Evolutionary conservation across 2,888 invertebrate species (phyloP).

Genomic region (Brenthis hecate): DNA sequence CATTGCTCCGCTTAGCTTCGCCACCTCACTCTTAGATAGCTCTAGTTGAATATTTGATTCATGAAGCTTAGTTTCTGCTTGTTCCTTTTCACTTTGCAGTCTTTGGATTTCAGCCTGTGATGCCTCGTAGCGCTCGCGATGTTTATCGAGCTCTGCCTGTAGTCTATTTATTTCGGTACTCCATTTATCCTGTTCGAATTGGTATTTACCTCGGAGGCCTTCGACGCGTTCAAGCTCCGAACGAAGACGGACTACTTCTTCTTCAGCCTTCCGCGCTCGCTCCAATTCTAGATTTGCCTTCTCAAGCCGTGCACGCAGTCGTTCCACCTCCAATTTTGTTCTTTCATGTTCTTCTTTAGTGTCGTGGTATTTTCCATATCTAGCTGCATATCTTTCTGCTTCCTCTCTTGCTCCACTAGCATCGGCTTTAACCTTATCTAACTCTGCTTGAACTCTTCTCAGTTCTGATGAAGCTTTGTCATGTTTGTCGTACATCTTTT

Average conservation of each 20-base stretch:
- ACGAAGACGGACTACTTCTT: conserved; percentile 85
- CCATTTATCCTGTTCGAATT: conserved; percentile 82
- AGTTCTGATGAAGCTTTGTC: conserved; percentile 92
- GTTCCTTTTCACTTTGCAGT: conserved; percentile 83
- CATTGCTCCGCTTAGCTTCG: conserved; percentile 87
- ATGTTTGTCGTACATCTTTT: conserved; percentile 95
- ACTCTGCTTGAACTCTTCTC: conserved; percentile 89
- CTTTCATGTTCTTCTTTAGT: conserved; percentile 90
- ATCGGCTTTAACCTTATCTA: conserved; percentile 86
- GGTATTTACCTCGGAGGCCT: conserved; percentile 85
- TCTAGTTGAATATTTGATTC: conserved; percentile 92
- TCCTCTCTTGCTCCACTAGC: conserved; percentile 91
- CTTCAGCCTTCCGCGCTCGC: conserved; percentile 87
- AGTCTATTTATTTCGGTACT: conserved; percentile 87
- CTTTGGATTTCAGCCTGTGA: conserved; percentile 89
- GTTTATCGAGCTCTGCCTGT: conserved; percentile 87
- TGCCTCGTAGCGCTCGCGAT: conserved; percentile 88
- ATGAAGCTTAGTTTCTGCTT: conserved; percentile 87
- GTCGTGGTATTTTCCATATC: conserved; percentile 89
- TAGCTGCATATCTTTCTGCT: conserved; percentile 86
- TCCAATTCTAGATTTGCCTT: conserved; percentile 91
- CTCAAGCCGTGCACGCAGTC: conserved; percentile 90
- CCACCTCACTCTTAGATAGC: conserved; percentile 89
- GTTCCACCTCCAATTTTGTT: conserved; percentile 90
- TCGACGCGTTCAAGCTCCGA: conserved; percentile 89